A percentile compares a stretch with the other conserved stretches of the same genome.
phyloP scores from a whole-genome alignment of 2,113 vertebrate species.

The Trinectes maculatus region DNA sequence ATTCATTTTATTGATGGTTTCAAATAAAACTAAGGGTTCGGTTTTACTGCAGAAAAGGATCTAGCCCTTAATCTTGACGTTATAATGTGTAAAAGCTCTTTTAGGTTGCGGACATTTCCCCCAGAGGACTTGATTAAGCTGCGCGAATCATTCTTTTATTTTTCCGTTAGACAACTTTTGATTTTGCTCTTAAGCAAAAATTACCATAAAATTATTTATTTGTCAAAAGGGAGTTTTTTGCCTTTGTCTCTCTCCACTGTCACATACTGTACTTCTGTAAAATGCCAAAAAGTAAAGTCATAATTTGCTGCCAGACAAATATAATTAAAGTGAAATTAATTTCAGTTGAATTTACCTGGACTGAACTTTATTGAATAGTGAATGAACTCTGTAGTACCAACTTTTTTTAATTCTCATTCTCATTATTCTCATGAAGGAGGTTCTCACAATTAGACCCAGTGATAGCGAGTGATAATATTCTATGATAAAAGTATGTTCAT shows the following conservation, averaged over 20 bases:
- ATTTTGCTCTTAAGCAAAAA: slow-evolving; percentile 2
- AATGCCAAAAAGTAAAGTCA: background rate
- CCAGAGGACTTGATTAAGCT: slow-evolving; percentile 11
- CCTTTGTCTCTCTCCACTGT: background rate
- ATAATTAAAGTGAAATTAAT: background rate
- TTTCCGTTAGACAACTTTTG: slow-evolving; percentile 1
- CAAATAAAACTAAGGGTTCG: slow-evolving; percentile 18
- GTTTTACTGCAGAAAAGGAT: slow-evolving; percentile 17
- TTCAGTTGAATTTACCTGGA: too few species aligned
- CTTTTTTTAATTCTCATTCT: too few species aligned
- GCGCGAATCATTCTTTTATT: slow-evolving; percentile 4
- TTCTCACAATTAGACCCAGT: too few species aligned
- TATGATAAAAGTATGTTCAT: too few species aligned
- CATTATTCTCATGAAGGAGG: too few species aligned
- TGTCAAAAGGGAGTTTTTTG: background rate
- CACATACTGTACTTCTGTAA: background rate
- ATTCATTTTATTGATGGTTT: slow-evolving; percentile 10
- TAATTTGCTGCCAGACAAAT: background rate
- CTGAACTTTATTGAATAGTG: too few species aligned
- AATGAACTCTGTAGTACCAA: slow-evolving; percentile 2
- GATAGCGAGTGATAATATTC: too few species aligned
- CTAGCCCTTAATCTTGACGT: slow-evolving; percentile 22
- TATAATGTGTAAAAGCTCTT: slow-evolving; percentile 5
- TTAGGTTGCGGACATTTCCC: slow-evolving; percentile 3
- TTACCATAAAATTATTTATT: too few species aligned